Conservation (phyloP, 1,140 invertebrate species). For the Schlechtendalia chinensis region DNA sequence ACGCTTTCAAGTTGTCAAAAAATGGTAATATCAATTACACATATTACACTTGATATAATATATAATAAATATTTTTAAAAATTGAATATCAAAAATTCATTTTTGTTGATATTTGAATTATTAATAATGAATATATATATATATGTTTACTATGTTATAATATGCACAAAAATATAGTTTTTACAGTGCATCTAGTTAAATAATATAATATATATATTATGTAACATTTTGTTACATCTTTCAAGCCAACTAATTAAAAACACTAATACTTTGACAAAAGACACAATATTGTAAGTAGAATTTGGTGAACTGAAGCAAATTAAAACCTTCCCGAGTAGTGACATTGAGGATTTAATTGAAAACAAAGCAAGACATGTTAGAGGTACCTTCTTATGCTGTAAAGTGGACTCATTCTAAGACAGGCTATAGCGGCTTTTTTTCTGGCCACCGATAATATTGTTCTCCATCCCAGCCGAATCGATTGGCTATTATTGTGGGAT, state of each 20-base stretch:
- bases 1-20: too few species aligned
- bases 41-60: too few species aligned
- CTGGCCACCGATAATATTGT: constrained; percentile 88
- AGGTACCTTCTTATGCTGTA: constrained; percentile 85
- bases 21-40: too few species aligned
- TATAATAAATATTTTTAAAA: too few species aligned
- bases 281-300: too few species aligned
- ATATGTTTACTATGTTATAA: not conserved
- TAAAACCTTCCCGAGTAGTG: not conserved
- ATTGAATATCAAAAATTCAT: too few species aligned
- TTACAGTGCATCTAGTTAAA: too few species aligned
- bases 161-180: too few species aligned
- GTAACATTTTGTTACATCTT: not conserved
- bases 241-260: not conserved
- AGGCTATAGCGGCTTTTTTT: constrained; percentile 92
- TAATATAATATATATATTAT: not conserved
- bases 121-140: not conserved
- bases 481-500: constrained; percentile 52
- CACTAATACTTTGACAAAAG: not conserved
- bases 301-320: not conserved
- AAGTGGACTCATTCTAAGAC: constrained; percentile 86
- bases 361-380: constrained; percentile 7
- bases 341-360: constrained; percentile 14
- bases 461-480: constrained; percentile 71
- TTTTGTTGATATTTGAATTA: too few species aligned